phyloP scores from a whole-genome alignment of 2,888 invertebrate genomes.

The Melanostoma mellinum region DNA sequence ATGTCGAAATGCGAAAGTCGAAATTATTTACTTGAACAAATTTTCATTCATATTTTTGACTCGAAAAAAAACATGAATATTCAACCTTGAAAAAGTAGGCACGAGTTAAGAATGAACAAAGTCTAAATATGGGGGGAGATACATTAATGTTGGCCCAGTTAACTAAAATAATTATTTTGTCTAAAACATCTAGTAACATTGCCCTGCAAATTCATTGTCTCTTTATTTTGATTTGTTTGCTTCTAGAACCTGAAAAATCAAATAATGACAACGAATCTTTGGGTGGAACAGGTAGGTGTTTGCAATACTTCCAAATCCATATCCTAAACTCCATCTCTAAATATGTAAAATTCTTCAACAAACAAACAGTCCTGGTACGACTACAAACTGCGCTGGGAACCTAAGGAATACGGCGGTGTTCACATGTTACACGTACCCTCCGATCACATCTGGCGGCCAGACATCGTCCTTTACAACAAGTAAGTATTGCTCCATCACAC shows the following conservation, averaged over 20 bases:
- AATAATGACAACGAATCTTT: slow-evolving; percentile 95
- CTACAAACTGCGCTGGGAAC: slow-evolving; percentile 93
- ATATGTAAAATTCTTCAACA: background rate
- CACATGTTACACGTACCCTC: slow-evolving; percentile 93
- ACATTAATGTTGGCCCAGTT: too few relatives aligned
- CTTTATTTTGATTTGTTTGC: slow-evolving; percentile 79
- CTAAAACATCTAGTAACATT: too few relatives aligned
- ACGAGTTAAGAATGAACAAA: too few relatives aligned
- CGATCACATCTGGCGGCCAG: slow-evolving; percentile 92
- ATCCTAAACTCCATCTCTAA: background rate
- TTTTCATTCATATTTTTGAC: too few relatives aligned
- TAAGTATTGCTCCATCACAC: slow-evolving; percentile 81
- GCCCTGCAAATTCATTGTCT: background rate
- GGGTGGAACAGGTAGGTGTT: slow-evolving; percentile 86
- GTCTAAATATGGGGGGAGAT: too few relatives aligned
- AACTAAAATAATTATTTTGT: background rate
- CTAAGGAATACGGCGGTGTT: slow-evolving; percentile 92
- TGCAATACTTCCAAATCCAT: background rate
- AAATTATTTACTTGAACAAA: too few relatives aligned
- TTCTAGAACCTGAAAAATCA: slow-evolving; percentile 96
- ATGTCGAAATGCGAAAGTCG: too few relatives aligned
- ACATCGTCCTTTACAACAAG: slow-evolving; percentile 93
- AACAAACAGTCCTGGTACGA: slow-evolving; percentile 91
- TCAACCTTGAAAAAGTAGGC: too few relatives aligned
- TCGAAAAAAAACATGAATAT: too few relatives aligned